Evolutionary conservation across 2,888 invertebrate genomes (phyloP).

Genomic region (Monochamus alternatus): DNA sequence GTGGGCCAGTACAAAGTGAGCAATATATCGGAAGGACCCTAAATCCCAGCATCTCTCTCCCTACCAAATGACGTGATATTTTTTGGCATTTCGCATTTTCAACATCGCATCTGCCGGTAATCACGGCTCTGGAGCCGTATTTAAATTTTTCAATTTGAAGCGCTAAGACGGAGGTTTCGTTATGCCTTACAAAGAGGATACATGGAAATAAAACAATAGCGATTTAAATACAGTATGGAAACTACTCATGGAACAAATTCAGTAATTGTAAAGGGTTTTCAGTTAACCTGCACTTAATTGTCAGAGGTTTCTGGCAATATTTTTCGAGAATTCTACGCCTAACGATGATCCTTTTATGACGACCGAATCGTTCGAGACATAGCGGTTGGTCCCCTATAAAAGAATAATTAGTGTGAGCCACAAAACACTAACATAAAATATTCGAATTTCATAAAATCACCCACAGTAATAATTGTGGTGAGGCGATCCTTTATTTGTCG

Average conservation of each 20-base stretch:
- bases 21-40: constrained; percentile 51
- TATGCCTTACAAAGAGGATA: constrained; percentile 19
- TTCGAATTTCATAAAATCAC: constrained; percentile 7
- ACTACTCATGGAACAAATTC: too few relatives aligned
- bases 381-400: neutral
- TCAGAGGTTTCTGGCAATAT: too few relatives aligned
- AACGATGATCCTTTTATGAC: too few relatives aligned
- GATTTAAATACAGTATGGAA: neutral
- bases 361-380: neutral
- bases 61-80: constrained; percentile 54
- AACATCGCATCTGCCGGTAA: constrained; percentile 54
- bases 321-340: neutral
- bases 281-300: too few relatives aligned
- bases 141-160: constrained; percentile 52
- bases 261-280: too few relatives aligned
- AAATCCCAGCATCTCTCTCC: constrained; percentile 51
- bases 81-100: constrained; percentile 53
- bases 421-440: neutral
- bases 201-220: constrained; percentile 22
- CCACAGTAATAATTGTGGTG: constrained; percentile 22
- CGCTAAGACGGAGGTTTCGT: constrained; percentile 25
- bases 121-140: constrained; percentile 46
- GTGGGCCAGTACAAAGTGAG: constrained; percentile 47
- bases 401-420: constrained; percentile 6
- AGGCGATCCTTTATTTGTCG: constrained; percentile 23